These are phyloP conservation scores for Leptodactylus fuscus DNA, from an alignment of 2,113 vertebrate genomes.

Conservation along the genomic window DNA sequence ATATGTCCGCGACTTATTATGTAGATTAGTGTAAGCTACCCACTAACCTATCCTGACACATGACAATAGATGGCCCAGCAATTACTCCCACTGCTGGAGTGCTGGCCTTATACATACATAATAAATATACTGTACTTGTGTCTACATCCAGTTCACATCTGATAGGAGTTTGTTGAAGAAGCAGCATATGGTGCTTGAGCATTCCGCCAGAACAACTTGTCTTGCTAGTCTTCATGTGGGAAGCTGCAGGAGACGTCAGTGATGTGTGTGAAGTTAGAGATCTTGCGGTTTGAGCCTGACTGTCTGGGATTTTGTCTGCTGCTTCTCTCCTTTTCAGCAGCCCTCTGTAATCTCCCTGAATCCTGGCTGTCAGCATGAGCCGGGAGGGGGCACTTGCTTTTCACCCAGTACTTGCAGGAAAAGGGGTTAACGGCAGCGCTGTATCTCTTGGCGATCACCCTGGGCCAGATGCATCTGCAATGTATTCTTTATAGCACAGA, in stretches of 20 bases:
- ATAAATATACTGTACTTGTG: constrained; percentile 52
- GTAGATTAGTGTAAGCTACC: neutral
- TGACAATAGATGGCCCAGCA: neutral
- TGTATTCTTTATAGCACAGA: neutral
- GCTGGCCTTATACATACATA: neutral
- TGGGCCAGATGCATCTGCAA: neutral
- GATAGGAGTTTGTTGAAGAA: constrained; percentile 68
- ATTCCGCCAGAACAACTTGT: constrained; percentile 70
- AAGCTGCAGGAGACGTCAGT: constrained; percentile 73
- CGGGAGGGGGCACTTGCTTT: constrained; percentile 40
- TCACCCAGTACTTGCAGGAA: neutral
- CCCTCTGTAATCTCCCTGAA: constrained; percentile 58
- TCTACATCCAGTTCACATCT: constrained; percentile 70
- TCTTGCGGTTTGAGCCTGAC: constrained; percentile 51
- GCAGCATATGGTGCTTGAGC: constrained; percentile 68
- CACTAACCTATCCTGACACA: neutral
- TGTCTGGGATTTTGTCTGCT: constrained; percentile 47
- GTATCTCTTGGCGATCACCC: neutral
- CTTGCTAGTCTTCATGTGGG: constrained; percentile 69
- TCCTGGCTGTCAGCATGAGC: constrained; percentile 64
- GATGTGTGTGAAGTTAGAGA: constrained; percentile 72
- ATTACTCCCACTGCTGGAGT: neutral
- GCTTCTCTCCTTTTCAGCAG: constrained; percentile 6
- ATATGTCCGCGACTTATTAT: neutral
- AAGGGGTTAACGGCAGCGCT: neutral